Evolutionary conservation across 2,888 invertebrate genomes (phyloP).

Genomic region (Gisinianus flammeolus): DNA sequence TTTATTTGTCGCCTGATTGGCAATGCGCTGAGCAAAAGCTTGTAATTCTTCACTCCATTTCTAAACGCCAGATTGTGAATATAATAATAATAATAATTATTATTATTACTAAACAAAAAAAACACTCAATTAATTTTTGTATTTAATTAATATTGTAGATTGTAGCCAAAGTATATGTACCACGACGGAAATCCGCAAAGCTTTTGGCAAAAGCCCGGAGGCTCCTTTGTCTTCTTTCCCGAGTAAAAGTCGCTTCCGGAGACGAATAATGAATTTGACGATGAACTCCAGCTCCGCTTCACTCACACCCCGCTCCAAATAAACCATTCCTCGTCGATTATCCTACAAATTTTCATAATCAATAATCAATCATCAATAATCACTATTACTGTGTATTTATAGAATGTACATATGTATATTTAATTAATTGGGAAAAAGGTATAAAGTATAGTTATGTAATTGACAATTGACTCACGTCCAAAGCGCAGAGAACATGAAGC

Average conservation of each 20-base stretch:
- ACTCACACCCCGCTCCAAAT: slow-evolving; percentile 14
- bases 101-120: too few species aligned
- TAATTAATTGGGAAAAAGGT: background rate
- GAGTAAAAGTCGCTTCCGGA: slow-evolving; percentile 15
- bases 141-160: too few species aligned
- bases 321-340: background rate
- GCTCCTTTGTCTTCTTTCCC: slow-evolving; percentile 19
- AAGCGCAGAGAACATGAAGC: slow-evolving; percentile 17
- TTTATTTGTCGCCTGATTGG: slow-evolving; percentile 1
- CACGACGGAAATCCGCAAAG: background rate
- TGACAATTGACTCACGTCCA: slow-evolving; percentile 12
- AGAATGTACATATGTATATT: background rate
- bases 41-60: slow-evolving; percentile 29
- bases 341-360: background rate
- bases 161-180: too few species aligned
- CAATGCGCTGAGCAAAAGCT: slow-evolving; percentile 17
- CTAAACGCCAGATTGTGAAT: background rate
- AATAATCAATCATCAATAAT: background rate
- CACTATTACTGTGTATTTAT: background rate
- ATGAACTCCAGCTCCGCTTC: slow-evolving; percentile 16
- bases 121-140: too few species aligned
- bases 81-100: too few species aligned
- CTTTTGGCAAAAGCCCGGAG: slow-evolving; percentile 21
- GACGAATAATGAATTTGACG: slow-evolving; percentile 8
- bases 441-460: too few species aligned